Conservation (phyloP, 2,888 invertebrate species). For the Caenorhabditis virilis region DNA sequence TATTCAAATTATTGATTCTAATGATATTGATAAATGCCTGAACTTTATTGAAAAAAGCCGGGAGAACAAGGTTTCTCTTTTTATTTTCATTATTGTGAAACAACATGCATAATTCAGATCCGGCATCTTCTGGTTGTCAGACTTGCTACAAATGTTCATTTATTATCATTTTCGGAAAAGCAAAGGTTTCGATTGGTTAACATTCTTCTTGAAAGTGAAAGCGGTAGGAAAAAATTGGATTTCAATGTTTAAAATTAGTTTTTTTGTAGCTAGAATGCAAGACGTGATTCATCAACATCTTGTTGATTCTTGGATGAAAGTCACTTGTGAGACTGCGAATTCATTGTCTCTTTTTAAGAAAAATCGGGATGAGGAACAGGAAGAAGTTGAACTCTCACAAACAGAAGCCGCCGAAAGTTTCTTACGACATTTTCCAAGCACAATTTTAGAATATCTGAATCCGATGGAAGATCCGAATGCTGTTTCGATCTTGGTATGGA, state of each 20-base stretch:
- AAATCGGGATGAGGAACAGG: not conserved
- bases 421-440: conserved; percentile 12
- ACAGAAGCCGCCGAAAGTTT: not conserved
- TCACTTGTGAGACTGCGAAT: not conserved
- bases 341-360: not conserved
- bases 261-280: conserved; percentile 20
- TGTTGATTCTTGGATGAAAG: conserved; percentile 27
- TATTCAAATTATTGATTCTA: conserved; percentile 14
- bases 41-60: conserved; percentile 18
- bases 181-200: conserved; percentile 27
- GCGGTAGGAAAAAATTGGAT: conserved; percentile 10
- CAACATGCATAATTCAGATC: too few relatives aligned
- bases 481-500: conserved; percentile 12
- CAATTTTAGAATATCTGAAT: conserved; percentile 25
- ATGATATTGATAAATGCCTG: conserved; percentile 22
- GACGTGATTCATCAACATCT: conserved; percentile 22
- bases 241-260: not conserved
- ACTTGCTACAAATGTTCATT: conserved; percentile 18
- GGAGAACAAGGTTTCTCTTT: conserved; percentile 12
- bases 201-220: conserved; percentile 17
- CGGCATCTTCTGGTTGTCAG: conserved; percentile 10
- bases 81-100: too few relatives aligned
- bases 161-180: conserved; percentile 15
- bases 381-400: not conserved
- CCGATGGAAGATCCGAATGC: conserved; percentile 13